These are phyloP conservation scores for Drosophila asahinai DNA, from an alignment of 1,140 invertebrate species.

Conservation along the genomic window DNA sequence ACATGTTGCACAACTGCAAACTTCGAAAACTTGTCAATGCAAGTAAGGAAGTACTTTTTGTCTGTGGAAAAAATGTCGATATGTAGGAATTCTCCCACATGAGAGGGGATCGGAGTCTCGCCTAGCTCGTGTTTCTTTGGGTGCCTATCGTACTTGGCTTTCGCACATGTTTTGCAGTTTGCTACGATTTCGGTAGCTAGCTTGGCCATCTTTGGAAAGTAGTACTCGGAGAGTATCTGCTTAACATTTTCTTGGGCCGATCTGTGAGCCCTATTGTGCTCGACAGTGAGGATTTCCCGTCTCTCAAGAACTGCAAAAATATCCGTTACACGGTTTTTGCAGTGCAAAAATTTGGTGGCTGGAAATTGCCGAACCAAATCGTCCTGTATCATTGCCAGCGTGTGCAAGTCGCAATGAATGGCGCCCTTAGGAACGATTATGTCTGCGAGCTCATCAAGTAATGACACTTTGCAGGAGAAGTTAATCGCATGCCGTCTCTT, in stretches of 20 bases:
- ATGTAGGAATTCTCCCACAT: constrained; percentile 1
- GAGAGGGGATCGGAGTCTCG: constrained; percentile 20
- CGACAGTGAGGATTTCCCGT: constrained; percentile 14
- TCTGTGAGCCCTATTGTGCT: constrained; percentile 30
- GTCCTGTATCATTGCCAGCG: constrained; percentile 13
- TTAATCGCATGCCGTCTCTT: constrained; percentile 3
- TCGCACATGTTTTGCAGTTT: constrained; percentile 37
- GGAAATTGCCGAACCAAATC: constrained; percentile 1
- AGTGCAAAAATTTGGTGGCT: constrained; percentile 15
- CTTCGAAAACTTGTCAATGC: not conserved
- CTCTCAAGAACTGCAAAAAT: not conserved
- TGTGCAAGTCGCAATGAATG: constrained; percentile 4
- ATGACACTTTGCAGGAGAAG: constrained; percentile 15
- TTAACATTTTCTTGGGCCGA: constrained; percentile 25
- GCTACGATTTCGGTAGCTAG: constrained; percentile 23
- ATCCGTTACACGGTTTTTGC: constrained; percentile 14
- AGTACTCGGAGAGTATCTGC: constrained; percentile 26
- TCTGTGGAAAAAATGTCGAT: not conserved
- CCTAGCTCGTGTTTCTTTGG: constrained; percentile 8
- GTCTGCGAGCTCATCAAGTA: constrained; percentile 4
- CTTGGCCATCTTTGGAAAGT: constrained; percentile 28
- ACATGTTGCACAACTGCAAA: not conserved
- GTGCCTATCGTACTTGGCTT: constrained; percentile 15
- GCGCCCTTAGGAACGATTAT: constrained; percentile 7
- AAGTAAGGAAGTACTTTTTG: not conserved